A percentile compares a stretch with the other conserved stretches of the same genome.
These are phyloP conservation scores for Lepidochrysops patricia DNA, from an alignment of 2,888 invertebrate genomes.

Conservation along the genomic window DNA sequence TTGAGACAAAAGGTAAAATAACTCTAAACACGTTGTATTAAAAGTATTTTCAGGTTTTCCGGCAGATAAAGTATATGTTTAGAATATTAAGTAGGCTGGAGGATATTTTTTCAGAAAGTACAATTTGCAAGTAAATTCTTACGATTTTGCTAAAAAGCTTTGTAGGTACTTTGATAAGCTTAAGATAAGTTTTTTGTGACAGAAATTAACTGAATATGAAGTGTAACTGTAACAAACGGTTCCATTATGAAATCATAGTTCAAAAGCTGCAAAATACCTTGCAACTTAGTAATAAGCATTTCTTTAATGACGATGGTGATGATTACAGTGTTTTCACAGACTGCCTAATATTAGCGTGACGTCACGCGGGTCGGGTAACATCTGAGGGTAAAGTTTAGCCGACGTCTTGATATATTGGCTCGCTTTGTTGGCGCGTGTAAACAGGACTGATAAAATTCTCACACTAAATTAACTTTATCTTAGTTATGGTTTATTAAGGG, in stretches of 20 bases:
- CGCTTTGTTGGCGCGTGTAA: slow-evolving; percentile 59
- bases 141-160: too few relatives aligned
- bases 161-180: too few relatives aligned
- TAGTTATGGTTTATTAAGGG: not conserved
- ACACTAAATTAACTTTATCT: slow-evolving; percentile 31
- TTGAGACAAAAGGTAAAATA: too few relatives aligned
- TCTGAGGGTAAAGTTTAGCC: slow-evolving; percentile 47
- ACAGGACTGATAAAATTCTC: slow-evolving; percentile 36
- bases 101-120: not conserved
- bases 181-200: too few relatives aligned
- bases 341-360: slow-evolving; percentile 39
- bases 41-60: not conserved
- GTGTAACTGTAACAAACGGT: too few relatives aligned
- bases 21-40: too few relatives aligned
- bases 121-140: too few relatives aligned
- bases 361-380: slow-evolving; percentile 51
- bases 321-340: slow-evolving; percentile 18
- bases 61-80: not conserved
- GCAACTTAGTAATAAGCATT: too few relatives aligned
- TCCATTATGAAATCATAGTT: too few relatives aligned
- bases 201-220: too few relatives aligned
- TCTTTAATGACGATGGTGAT: not conserved
- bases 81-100: not conserved
- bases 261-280: too few relatives aligned
- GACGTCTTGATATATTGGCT: slow-evolving; percentile 66